A percentile compares a stretch with the other conserved stretches of the same genome.
These are phyloP conservation scores for Heliconius sara DNA, from an alignment of 2,888 invertebrate species.

Conservation along the genomic window DNA sequence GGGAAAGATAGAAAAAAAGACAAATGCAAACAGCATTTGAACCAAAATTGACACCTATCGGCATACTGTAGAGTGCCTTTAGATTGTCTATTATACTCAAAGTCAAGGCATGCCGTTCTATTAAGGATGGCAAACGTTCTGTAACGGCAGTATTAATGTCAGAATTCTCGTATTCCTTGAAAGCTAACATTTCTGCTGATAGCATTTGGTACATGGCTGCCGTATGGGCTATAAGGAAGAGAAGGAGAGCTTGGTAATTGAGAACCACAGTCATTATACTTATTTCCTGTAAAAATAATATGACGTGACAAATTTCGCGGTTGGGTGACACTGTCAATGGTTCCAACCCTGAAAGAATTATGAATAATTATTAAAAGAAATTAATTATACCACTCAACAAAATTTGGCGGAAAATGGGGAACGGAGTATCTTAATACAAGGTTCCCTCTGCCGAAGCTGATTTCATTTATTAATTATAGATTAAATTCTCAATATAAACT, in stretches of 20 bases:
- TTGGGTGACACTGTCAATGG: constrained; percentile 62
- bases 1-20: constrained; percentile 65
- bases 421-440: no score
- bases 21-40: constrained; percentile 67
- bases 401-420: no score
- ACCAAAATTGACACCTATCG: constrained; percentile 71
- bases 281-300: constrained; percentile 60
- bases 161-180: constrained; percentile 53
- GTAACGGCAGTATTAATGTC: constrained; percentile 53
- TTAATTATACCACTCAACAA: no score
- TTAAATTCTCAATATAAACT: no score
- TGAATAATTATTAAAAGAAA: constrained; percentile 1
- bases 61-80: constrained; percentile 64
- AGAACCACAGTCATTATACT: constrained; percentile 59
- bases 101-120: constrained; percentile 60
- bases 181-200: constrained; percentile 61
- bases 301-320: constrained; percentile 60
- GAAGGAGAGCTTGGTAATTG: constrained; percentile 66
- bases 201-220: constrained; percentile 66
- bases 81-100: constrained; percentile 60
- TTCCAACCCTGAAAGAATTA: constrained; percentile 60
- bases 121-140: constrained; percentile 56
- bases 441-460: no score
- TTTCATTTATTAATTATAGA: neutral
- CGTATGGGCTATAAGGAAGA: constrained; percentile 69